These are phyloP conservation scores for Sus cebifrons DNA, from an alignment of 2,797 vertebrate species.

Conservation along the genomic window DNA sequence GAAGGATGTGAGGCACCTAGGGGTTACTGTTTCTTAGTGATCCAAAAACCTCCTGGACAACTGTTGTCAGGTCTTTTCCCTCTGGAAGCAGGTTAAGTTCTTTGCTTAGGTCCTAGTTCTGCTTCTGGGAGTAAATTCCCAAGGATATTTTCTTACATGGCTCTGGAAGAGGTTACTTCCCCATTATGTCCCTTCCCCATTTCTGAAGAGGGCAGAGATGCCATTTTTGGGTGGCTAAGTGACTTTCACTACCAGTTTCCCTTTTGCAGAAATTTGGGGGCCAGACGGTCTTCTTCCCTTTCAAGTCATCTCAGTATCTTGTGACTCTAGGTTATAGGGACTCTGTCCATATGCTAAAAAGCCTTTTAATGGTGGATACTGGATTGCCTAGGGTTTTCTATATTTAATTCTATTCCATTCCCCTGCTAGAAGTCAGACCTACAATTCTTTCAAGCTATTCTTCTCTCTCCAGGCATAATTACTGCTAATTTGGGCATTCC, in stretches of 20 bases:
- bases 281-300: not conserved
- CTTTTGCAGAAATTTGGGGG: not conserved
- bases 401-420: constrained; percentile 50
- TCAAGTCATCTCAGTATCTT: not conserved
- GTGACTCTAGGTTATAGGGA: not conserved
- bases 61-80: not conserved
- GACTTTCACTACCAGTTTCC: not conserved
- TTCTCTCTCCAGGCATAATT: constrained; percentile 29
- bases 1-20: not conserved
- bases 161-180: not conserved
- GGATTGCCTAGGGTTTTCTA: not conserved
- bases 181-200: too few relatives aligned
- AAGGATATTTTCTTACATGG: not conserved
- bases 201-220: not conserved
- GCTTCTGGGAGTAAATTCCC: not conserved
- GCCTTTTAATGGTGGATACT: not conserved
- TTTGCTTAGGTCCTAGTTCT: not conserved
- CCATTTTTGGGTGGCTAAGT: not conserved
- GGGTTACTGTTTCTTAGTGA: not conserved
- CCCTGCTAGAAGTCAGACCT: constrained; percentile 46
- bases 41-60: not conserved
- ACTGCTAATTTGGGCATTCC: not conserved
- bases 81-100: not conserved
- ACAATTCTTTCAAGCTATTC: constrained; percentile 4
- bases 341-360: not conserved